Conservation (phyloP, 1,140 invertebrate genomes). For the Calephelis virginiensis region DNA sequence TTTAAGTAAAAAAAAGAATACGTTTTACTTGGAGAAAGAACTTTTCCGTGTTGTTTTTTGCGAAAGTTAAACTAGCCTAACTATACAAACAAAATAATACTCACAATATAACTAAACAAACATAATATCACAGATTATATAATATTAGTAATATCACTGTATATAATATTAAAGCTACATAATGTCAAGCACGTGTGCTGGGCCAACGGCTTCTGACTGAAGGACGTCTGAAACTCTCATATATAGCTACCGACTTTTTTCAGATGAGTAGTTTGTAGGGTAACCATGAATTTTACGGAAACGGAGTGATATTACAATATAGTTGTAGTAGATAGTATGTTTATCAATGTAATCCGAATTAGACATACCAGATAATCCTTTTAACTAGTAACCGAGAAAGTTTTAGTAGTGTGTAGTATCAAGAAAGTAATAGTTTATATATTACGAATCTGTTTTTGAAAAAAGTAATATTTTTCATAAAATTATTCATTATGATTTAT, state of each 20-base stretch:
- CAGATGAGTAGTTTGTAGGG: background rate
- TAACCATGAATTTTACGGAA: background rate
- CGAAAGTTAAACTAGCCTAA: too few species aligned
- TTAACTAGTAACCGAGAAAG: too few species aligned
- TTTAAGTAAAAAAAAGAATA: background rate
- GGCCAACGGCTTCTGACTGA: slow-evolving; percentile 1
- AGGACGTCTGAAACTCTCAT: background rate
- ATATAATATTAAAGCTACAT: slow-evolving; percentile 10
- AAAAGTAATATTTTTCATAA: too few species aligned
- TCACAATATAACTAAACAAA: background rate
- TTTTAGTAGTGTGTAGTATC: too few species aligned
- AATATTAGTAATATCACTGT: background rate
- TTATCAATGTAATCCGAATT: too few species aligned
- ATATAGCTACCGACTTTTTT: background rate
- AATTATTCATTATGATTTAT: too few species aligned
- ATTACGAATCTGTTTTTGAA: too few species aligned
- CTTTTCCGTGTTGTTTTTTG: too few species aligned
- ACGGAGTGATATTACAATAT: background rate
- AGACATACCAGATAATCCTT: too few species aligned
- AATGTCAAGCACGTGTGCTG: background rate
- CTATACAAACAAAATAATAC: background rate
- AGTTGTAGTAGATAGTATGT: too few species aligned
- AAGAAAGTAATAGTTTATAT: too few species aligned
- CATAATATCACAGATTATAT: slow-evolving; percentile 3
- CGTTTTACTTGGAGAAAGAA: background rate